Evolutionary conservation across 1,140 invertebrate species (phyloP).

Genomic region (Rhyzopertha dominica): DNA sequence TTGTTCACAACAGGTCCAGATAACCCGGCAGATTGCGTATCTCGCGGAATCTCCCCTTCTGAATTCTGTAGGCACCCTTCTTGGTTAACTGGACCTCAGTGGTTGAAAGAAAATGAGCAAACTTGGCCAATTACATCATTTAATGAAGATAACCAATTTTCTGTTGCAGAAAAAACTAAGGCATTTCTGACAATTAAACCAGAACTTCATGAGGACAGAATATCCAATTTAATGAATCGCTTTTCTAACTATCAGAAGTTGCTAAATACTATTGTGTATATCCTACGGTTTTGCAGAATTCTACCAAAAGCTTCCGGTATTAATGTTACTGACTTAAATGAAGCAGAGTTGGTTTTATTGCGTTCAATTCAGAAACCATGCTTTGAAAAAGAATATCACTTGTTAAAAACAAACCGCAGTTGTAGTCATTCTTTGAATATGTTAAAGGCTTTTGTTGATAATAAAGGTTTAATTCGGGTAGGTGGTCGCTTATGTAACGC

Average conservation of each 20-base stretch:
- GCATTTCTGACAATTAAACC: no score
- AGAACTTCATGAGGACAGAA: neutral
- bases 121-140: neutral
- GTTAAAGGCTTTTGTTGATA: no score
- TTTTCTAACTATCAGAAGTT: slow-evolving; percentile 13
- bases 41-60: neutral
- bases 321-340: neutral
- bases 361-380: no score
- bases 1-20: no score
- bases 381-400: neutral
- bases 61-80: neutral
- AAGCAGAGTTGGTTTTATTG: no score
- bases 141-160: neutral
- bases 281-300: slow-evolving; percentile 1
- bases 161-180: no score
- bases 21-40: slow-evolving; percentile 1
- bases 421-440: no score
- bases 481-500: slow-evolving; percentile 4
- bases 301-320: neutral
- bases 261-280: slow-evolving; percentile 8
- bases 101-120: neutral
- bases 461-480: neutral
- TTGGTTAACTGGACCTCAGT: slow-evolving; percentile 2
- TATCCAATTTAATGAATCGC: slow-evolving; percentile 1
- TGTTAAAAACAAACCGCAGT: no score